Evolutionary conservation across 1,140 invertebrate genomes (phyloP).

Genomic region (Venustaconcha ellipsiformis): DNA sequence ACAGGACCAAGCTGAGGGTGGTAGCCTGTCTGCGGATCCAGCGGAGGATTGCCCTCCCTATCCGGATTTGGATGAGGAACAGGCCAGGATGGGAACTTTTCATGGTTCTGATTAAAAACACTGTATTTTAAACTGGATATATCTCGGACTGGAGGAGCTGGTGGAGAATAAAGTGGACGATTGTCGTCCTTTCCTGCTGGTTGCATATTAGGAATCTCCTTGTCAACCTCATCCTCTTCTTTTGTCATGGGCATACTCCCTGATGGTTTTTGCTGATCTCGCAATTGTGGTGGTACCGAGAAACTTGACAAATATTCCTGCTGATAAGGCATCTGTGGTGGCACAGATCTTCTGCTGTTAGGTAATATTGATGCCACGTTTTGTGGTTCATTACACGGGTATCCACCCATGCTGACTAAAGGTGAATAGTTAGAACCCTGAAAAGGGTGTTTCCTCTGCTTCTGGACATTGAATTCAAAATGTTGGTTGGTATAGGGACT

Average conservation of each 20-base stretch:
- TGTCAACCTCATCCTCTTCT: constrained; percentile 29
- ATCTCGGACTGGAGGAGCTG: constrained; percentile 75
- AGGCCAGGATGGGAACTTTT: constrained; percentile 86
- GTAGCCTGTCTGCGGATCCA: constrained; percentile 35
- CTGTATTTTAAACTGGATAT: constrained; percentile 78
- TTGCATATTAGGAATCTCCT: constrained; percentile 19
- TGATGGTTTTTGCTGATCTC: too few relatives aligned
- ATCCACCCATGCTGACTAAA: too few relatives aligned
- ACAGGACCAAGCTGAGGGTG: constrained; percentile 42
- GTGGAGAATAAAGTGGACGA: constrained; percentile 41
- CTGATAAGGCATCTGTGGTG: too few relatives aligned
- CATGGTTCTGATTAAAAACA: constrained; percentile 77
- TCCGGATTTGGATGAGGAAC: constrained; percentile 50
- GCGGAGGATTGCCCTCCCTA: constrained; percentile 37
- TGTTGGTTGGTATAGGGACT: not conserved
- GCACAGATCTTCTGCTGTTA: too few relatives aligned
- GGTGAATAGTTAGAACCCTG: too few relatives aligned
- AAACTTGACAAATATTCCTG: too few relatives aligned
- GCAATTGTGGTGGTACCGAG: too few relatives aligned
- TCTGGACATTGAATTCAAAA: too few relatives aligned
- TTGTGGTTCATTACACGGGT: too few relatives aligned
- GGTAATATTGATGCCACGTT: too few relatives aligned
- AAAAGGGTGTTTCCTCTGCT: too few relatives aligned
- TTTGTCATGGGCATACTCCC: constrained; percentile 5
- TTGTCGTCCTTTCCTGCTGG: constrained; percentile 29